Conservation (phyloP, 2,113 vertebrate genomes). For the Rissa tridactyla region DNA sequence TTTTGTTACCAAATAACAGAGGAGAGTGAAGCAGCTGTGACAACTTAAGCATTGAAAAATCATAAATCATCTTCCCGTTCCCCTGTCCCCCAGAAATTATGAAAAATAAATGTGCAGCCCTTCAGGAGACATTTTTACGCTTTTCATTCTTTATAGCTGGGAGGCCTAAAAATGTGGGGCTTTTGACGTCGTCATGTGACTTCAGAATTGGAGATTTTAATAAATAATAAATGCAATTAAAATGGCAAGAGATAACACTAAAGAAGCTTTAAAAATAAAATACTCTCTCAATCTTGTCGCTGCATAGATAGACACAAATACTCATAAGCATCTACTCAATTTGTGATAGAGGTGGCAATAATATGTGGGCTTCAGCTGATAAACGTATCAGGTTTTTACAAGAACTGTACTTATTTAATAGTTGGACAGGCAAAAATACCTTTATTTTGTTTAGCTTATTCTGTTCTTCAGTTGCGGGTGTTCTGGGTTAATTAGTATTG, state of each 20-base stretch:
- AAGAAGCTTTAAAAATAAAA: neutral
- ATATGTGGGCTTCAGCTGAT: neutral
- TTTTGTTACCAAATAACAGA: slow-evolving; percentile 27
- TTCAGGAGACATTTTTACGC: neutral
- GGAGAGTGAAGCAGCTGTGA: slow-evolving; percentile 43
- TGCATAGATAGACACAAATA: neutral
- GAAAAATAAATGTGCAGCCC: slow-evolving; percentile 12
- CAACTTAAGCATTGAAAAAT: slow-evolving; percentile 35
- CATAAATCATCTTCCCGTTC: slow-evolving; percentile 43
- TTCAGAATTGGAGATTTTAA: neutral
- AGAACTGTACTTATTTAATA: neutral
- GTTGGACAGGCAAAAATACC: neutral
- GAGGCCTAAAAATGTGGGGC: neutral
- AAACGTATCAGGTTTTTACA: neutral
- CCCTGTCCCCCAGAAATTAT: neutral
- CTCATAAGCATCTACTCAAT: accelerated
- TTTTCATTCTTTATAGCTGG: neutral
- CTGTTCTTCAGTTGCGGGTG: accelerated
- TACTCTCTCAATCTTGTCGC: neutral
- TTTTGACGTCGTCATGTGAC: neutral
- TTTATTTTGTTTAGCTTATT: neutral
- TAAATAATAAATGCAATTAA: neutral
- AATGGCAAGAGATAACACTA: neutral
- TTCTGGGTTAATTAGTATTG: neutral
- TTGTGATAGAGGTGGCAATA: neutral